These are phyloP conservation scores for Leptinotarsa texana DNA, from an alignment of 1,140 invertebrate species.

Conservation along the genomic window DNA sequence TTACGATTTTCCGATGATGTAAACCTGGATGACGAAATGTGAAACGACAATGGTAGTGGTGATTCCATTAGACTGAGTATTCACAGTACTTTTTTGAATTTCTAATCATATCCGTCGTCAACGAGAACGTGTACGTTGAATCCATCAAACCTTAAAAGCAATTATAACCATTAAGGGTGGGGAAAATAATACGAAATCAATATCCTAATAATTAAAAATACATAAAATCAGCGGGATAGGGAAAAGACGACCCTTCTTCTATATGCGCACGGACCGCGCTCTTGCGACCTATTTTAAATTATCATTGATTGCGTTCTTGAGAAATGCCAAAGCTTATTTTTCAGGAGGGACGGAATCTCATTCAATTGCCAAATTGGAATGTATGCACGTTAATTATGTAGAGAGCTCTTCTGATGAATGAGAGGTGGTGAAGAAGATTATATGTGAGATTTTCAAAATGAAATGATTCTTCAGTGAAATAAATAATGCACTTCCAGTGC, in stretches of 20 bases:
- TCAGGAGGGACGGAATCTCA: constrained; percentile 9
- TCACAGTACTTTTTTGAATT: too few species aligned
- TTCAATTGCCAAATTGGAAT: constrained; percentile 22
- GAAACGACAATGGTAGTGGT: too few species aligned
- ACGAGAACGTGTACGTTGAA: constrained; percentile 6
- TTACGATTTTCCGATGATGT: too few species aligned
- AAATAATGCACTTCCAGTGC: too few species aligned
- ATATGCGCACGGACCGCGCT: constrained; percentile 25
- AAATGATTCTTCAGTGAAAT: too few species aligned
- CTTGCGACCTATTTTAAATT: constrained; percentile 33
- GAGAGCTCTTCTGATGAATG: constrained; percentile 9
- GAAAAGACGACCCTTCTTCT: constrained; percentile 30
- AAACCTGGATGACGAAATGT: too few species aligned
- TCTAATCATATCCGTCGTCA: not conserved
- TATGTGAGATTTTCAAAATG: too few species aligned
- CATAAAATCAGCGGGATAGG: constrained; percentile 41
- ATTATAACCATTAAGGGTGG: constrained; percentile 7
- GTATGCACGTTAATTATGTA: constrained; percentile 20
- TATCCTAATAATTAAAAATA: constrained; percentile 49
- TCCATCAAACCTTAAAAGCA: not conserved
- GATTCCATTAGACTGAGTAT: too few species aligned
- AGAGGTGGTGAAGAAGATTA: not conserved
- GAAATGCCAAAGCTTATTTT: constrained; percentile 27
- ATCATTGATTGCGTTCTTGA: constrained; percentile 31
- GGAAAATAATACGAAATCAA: constrained; percentile 46